These are phyloP conservation scores for Ophioninae sp. DNA, from an alignment of 2,888 invertebrate genomes.

Conservation along the genomic window DNA sequence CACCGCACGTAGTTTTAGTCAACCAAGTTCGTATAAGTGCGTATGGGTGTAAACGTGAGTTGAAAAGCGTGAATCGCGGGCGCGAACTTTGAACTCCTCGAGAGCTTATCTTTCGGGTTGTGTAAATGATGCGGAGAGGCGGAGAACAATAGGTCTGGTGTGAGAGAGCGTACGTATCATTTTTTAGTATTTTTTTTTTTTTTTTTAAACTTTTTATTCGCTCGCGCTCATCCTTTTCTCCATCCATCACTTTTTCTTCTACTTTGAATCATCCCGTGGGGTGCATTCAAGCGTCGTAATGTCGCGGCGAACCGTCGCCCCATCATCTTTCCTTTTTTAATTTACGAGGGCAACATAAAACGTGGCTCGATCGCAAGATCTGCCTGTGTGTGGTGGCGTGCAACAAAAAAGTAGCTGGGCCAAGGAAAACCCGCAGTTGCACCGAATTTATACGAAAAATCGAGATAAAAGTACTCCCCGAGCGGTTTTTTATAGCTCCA, in stretches of 20 bases:
- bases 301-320: constrained; percentile 48
- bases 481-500: constrained; percentile 7
- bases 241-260: constrained; percentile 1
- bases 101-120: constrained; percentile 35
- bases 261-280: constrained; percentile 22
- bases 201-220: not conserved
- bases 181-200: not conserved
- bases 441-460: not conserved
- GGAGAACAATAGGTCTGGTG: constrained; percentile 58
- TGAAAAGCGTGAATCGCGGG: constrained; percentile 6
- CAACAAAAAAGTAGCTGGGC: constrained; percentile 18
- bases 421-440: not conserved
- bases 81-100: constrained; percentile 54
- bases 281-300: constrained; percentile 39
- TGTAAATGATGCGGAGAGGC: constrained; percentile 43
- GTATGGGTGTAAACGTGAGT: not conserved
- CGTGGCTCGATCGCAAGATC: constrained; percentile 30
- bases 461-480: constrained; percentile 2
- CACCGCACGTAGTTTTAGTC: too few species aligned
- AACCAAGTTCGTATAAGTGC: too few species aligned
- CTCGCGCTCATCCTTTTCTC: not conserved
- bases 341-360: constrained; percentile 42
- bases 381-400: constrained; percentile 14
- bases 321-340: constrained; percentile 13
- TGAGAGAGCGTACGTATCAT: constrained; percentile 48